Evolutionary conservation across 2,113 vertebrate species (phyloP).

Genomic region (Poecilia latipinna): DNA sequence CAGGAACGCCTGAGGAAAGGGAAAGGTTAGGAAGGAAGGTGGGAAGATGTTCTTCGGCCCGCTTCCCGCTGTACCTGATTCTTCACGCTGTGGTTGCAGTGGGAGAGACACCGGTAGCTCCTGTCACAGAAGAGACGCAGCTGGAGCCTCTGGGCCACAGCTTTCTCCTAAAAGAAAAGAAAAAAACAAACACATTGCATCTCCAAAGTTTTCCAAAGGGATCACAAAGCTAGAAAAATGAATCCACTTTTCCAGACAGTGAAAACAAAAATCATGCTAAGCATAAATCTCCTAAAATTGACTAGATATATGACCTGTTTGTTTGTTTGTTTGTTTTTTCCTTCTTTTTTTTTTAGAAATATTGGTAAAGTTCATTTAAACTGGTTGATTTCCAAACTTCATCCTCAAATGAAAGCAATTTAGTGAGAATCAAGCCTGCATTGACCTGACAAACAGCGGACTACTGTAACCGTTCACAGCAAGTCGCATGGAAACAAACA

Average conservation of each 20-base stretch:
- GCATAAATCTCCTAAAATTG: background rate
- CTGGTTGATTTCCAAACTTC: no score
- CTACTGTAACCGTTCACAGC: no score
- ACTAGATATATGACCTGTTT: no score
- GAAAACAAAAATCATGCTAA: background rate
- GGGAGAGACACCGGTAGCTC: constrained; percentile 79
- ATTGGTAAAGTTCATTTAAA: no score
- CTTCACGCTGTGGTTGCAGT: constrained; percentile 76
- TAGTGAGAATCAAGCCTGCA: no score
- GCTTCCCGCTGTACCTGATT: constrained; percentile 80
- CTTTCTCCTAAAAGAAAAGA: constrained; percentile 74
- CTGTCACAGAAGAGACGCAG: constrained; percentile 82
- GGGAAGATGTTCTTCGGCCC: no score
- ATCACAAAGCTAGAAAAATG: background rate
- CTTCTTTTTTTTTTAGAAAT: no score
- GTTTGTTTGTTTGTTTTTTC: no score
- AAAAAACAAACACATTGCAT: background rate
- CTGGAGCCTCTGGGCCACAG: constrained; percentile 76
- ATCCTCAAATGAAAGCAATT: background rate
- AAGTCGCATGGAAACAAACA: no score
- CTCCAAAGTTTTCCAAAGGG: background rate
- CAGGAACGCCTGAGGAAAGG: constrained; percentile 81
- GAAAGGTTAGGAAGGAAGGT: background rate
- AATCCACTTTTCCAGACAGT: background rate
- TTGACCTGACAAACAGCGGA: no score